Conservation (phyloP, 2,888 invertebrate genomes). For the Oasisia sp. region DNA sequence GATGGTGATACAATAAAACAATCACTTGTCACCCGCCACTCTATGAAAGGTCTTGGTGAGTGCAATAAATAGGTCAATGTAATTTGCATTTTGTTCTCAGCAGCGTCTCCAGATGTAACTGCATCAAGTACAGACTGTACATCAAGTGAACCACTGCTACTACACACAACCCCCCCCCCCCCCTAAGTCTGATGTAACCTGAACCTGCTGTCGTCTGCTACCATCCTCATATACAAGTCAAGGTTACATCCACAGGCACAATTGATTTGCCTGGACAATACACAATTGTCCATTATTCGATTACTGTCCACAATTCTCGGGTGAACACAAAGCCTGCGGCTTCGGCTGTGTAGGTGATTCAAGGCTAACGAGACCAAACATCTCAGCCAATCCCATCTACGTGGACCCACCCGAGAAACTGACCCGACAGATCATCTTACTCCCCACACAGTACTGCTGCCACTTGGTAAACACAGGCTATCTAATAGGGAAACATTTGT, state of each 20-base stretch:
- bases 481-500: neutral
- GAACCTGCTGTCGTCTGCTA: neutral
- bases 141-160: neutral
- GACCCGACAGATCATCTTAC: neutral
- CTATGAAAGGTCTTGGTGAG: neutral
- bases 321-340: neutral
- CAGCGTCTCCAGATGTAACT: neutral
- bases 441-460: neutral
- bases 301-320: neutral
- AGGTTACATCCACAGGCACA: neutral
- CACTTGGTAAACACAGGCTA: neutral
- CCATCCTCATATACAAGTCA: neutral
- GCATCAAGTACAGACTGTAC: neutral
- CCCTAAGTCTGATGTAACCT: neutral
- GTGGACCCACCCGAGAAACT: neutral
- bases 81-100: neutral
- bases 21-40: neutral
- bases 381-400: neutral
- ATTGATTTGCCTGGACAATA: neutral
- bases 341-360: neutral
- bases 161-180: neutral
- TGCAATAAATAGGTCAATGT: neutral
- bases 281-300: neutral
- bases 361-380: neutral
- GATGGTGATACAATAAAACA: too few species aligned